phyloP scores from a whole-genome alignment of 2,797 vertebrate species.

The Discoglossus pictus region DNA sequence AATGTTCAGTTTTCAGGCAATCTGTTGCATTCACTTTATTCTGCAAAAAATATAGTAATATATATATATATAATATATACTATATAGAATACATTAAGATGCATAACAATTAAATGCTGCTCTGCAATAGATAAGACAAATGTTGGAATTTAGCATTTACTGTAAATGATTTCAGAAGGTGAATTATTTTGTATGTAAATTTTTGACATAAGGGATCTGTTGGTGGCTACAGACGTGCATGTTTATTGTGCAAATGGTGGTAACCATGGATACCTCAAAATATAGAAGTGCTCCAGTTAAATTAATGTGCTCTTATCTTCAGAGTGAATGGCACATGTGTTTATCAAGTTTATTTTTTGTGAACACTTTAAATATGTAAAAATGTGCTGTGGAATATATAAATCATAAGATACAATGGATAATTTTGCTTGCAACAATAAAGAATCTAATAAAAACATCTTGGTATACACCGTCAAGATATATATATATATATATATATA shows the following conservation, averaged over 20 bases:
- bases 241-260: conserved; percentile 20
- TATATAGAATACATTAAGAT: too few species aligned
- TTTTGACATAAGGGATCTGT: conserved; percentile 29
- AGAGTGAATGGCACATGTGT: conserved; percentile 9
- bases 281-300: conserved; percentile 10
- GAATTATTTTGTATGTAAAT: conserved; percentile 39
- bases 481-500: too few species aligned
- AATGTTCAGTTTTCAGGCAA: too few species aligned
- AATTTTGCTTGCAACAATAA: too few species aligned
- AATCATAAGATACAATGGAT: background rate
- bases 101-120: conserved; percentile 22
- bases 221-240: conserved; percentile 26
- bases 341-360: conserved; percentile 35
- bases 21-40: too few species aligned
- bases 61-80: too few species aligned
- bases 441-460: too few species aligned
- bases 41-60: too few species aligned
- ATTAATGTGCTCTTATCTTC: conserved; percentile 27
- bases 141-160: conserved; percentile 9
- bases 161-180: conserved; percentile 17
- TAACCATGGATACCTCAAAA: conserved; percentile 40
- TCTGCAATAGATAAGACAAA: conserved; percentile 10
- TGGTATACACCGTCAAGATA: too few species aligned
- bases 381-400: background rate
- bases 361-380: conserved; percentile 16